Evolutionary conservation across 2,888 invertebrate genomes (phyloP).

Genomic region (Drosophila rubida): DNA sequence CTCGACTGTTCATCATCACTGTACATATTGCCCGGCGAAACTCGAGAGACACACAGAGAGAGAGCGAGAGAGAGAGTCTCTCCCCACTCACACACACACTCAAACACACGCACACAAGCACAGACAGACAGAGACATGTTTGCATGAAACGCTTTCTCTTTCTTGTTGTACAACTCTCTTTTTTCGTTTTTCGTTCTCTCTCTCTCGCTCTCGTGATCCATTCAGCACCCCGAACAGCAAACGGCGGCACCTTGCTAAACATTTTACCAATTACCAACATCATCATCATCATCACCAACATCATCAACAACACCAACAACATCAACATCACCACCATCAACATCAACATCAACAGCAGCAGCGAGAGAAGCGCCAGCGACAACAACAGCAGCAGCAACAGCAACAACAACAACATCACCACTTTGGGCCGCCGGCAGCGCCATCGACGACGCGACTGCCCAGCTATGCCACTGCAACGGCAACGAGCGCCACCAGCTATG

Average conservation of each 20-base stretch:
- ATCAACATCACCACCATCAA: conserved; percentile 27
- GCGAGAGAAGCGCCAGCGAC: conserved; percentile 22
- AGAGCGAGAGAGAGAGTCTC: conserved; percentile 2
- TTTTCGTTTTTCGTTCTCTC: conserved; percentile 62
- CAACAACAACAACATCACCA: conserved; percentile 14
- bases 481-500: conserved; percentile 72
- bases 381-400: conserved; percentile 22
- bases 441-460: conserved; percentile 43
- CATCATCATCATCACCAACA: conserved; percentile 63
- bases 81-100: conserved; percentile 7
- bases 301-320: conserved; percentile 42
- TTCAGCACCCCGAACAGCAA: conserved; percentile 83
- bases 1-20: conserved; percentile 11
- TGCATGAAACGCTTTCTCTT: conserved; percentile 71
- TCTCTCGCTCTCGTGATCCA: conserved; percentile 49
- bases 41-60: not conserved
- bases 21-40: conserved; percentile 33
- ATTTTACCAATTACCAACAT: conserved; percentile 75
- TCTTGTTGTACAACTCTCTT: conserved; percentile 78
- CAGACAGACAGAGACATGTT: conserved; percentile 26
- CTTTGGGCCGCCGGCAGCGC: not conserved
- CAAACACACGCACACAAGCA: conserved; percentile 8
- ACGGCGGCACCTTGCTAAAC: conserved; percentile 83
- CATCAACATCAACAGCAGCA: conserved; percentile 22
- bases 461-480: conserved; percentile 75